Conservation (phyloP, 2,888 invertebrate species). For the Callimorpha dominula region DNA sequence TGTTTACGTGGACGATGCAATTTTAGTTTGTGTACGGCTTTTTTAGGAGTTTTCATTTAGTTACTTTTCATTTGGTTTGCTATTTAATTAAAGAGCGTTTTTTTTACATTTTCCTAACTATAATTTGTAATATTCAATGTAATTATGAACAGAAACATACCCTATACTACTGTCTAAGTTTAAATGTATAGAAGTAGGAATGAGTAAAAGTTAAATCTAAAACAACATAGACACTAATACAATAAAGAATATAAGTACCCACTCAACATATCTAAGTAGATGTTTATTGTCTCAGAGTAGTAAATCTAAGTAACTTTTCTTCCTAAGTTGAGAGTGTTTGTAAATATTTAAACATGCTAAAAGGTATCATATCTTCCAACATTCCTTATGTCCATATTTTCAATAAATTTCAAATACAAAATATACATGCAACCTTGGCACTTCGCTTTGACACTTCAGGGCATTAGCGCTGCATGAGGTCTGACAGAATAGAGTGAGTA, state of each 20-base stretch:
- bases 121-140: background rate
- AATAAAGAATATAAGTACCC: too few species aligned
- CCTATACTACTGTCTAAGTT: constrained; percentile 18
- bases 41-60: too few species aligned
- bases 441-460: background rate
- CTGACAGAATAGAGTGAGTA: background rate
- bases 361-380: constrained; percentile 33
- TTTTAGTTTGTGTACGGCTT: too few species aligned
- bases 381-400: constrained; percentile 5
- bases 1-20: too few species aligned
- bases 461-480: background rate
- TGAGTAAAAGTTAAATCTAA: too few species aligned
- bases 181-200: too few species aligned
- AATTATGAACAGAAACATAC: background rate
- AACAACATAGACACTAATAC: too few species aligned
- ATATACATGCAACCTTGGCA: background rate
- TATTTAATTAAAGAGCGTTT: too few species aligned
- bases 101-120: too few species aligned
- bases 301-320: constrained; percentile 20
- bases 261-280: too few species aligned
- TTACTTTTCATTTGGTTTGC: too few species aligned
- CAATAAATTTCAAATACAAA: background rate
- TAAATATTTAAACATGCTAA: constrained; percentile 34
- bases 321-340: constrained; percentile 29
- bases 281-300: constrained; percentile 25